These are phyloP conservation scores for Melolontha melolontha DNA, from an alignment of 2,888 invertebrate genomes.

Conservation along the genomic window DNA sequence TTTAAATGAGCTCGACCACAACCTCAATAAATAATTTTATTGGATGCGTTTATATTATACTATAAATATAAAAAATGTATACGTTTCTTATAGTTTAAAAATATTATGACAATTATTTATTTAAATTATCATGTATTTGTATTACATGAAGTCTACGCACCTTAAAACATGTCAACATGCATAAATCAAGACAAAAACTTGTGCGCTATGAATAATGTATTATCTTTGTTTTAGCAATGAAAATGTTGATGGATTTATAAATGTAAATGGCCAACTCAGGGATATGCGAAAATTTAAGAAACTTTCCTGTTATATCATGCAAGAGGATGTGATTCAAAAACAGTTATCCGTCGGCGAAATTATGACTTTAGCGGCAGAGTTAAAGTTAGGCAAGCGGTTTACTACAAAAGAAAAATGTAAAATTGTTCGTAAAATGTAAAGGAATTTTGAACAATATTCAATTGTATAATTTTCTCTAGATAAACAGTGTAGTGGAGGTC, in stretches of 20 bases:
- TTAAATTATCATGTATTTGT: no score
- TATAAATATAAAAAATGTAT: no score
- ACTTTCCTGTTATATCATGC: constrained; percentile 36
- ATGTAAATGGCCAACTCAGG: constrained; percentile 21
- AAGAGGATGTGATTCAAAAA: constrained; percentile 28
- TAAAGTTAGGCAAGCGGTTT: constrained; percentile 24
- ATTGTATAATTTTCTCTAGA: constrained; percentile 2
- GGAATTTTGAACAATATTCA: neutral
- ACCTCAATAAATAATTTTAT: no score
- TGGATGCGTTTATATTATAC: no score
- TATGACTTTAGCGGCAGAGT: constrained; percentile 29
- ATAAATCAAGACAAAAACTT: no score
- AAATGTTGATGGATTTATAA: constrained; percentile 31
- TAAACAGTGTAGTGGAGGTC: constrained; percentile 67
- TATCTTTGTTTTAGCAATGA: constrained; percentile 14
- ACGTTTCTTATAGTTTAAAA: no score
- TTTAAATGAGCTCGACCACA: no score
- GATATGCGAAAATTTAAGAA: constrained; percentile 38
- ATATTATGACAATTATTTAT: no score
- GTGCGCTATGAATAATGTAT: neutral
- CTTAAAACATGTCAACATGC: neutral
- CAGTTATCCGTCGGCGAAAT: constrained; percentile 33
- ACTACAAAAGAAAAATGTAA: constrained; percentile 16
- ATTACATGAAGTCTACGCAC: no score
- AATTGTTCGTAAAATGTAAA: constrained; percentile 12